Evolutionary conservation across 2,113 vertebrate species (phyloP).

Genomic region (Halcyon senegalensis): DNA sequence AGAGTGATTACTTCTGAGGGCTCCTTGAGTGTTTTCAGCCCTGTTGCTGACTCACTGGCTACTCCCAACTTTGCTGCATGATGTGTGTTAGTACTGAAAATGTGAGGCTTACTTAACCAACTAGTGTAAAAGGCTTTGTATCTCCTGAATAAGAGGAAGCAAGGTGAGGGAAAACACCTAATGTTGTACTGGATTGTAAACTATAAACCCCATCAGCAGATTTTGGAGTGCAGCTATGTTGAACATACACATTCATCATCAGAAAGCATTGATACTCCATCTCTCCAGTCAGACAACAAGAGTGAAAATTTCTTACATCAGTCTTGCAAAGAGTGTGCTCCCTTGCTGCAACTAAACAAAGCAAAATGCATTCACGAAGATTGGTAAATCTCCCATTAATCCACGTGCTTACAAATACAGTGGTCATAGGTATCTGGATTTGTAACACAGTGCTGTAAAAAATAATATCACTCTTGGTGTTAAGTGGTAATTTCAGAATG

Average conservation of each 20-base stretch:
- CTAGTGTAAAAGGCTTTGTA: not conserved
- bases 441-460: not conserved
- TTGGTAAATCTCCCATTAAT: not conserved
- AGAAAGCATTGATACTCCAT: not conserved
- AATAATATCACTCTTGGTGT: not conserved
- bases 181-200: not conserved
- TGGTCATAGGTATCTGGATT: not conserved
- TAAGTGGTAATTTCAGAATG: slow-evolving; percentile 18
- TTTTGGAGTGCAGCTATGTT: not conserved
- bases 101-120: not conserved
- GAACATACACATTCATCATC: rapidly evolving
- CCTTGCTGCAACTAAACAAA: not conserved
- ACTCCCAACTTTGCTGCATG: not conserved
- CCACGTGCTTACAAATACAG: not conserved
- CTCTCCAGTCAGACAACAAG: not conserved
- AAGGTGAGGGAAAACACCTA: not conserved
- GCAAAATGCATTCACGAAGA: not conserved
- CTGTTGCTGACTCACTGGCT: not conserved
- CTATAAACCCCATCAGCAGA: not conserved
- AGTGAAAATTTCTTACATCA: not conserved
- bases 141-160: not conserved
- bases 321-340: not conserved
- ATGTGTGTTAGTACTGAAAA: not conserved
- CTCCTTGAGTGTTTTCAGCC: not conserved
- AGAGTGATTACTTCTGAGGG: not conserved